phyloP scores from a whole-genome alignment of 2,797 vertebrate species.

The Pangasius sanitwongsei region DNA sequence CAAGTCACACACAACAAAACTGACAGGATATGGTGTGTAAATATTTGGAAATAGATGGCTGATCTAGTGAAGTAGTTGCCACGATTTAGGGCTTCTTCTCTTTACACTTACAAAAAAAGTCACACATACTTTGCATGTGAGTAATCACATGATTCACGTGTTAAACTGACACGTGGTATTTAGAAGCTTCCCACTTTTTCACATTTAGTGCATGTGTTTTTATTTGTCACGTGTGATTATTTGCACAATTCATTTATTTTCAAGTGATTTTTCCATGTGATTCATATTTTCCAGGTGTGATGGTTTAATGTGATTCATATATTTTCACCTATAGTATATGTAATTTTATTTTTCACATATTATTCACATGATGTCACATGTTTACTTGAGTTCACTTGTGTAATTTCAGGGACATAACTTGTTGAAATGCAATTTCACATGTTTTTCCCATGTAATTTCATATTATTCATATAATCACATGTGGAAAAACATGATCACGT shows the following conservation, averaged over 20 bases:
- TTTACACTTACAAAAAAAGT: neutral
- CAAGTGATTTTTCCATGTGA: neutral
- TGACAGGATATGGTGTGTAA: conserved; percentile 10
- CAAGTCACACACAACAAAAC: neutral
- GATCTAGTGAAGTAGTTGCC: neutral
- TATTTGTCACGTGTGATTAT: neutral
- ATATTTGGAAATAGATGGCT: neutral
- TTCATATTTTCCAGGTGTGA: neutral
- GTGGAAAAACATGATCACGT: neutral
- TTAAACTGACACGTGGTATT: neutral
- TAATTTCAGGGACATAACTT: neutral
- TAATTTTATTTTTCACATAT: neutral
- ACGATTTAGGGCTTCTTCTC: neutral
- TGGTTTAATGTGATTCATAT: neutral
- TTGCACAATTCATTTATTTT: neutral
- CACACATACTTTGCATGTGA: neutral
- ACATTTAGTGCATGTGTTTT: neutral
- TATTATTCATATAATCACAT: neutral
- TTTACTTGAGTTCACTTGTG: neutral
- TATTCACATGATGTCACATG: neutral
- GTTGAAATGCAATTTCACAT: neutral
- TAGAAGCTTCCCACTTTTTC: neutral
- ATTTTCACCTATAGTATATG: neutral
- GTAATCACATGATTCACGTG: neutral
- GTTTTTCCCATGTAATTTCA: too few relatives aligned